Conservation (phyloP, 2,888 invertebrate genomes). For the Alsophila aescularia region DNA sequence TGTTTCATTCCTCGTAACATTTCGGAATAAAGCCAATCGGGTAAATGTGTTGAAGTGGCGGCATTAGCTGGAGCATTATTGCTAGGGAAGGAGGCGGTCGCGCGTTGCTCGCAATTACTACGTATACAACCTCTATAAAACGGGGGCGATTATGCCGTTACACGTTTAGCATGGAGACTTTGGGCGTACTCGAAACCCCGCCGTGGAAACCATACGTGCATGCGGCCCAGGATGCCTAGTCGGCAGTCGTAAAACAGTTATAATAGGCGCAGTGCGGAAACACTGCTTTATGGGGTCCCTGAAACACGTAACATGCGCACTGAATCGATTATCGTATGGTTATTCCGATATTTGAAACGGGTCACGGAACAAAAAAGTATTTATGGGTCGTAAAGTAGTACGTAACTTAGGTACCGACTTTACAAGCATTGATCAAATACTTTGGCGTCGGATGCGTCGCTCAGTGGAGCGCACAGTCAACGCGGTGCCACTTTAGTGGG, state of each 20-base stretch:
- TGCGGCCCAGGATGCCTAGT: conserved; percentile 63
- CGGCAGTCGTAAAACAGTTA: conserved; percentile 72
- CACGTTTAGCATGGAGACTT: conserved; percentile 66
- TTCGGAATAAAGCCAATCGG: conserved; percentile 17
- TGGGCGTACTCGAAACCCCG: conserved; percentile 58
- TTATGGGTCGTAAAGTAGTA: conserved; percentile 70
- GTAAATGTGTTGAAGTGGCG: conserved; percentile 50
- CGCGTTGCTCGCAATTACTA: conserved; percentile 61
- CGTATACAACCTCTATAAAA: conserved; percentile 67
- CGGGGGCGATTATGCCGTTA: conserved; percentile 65
- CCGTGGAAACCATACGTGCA: conserved; percentile 58
- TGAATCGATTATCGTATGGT: conserved; percentile 74
- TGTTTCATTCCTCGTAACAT: conserved; percentile 6
- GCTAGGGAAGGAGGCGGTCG: conserved; percentile 46
- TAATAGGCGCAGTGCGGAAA: conserved; percentile 79
- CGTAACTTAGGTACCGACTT: conserved; percentile 45
- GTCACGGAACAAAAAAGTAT: conserved; percentile 66
- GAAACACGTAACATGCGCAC: conserved; percentile 74
- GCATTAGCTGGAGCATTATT: conserved; percentile 52
- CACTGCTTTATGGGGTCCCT: conserved; percentile 71
- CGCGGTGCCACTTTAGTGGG: conserved; percentile 28
- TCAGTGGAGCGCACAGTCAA: conserved; percentile 27
- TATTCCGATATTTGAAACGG: conserved; percentile 67
- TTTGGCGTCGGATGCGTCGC: conserved; percentile 43
- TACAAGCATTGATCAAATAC: conserved; percentile 63